Conservation (phyloP, 2,797 vertebrate species). For the Gephyroberyx darwinii region DNA sequence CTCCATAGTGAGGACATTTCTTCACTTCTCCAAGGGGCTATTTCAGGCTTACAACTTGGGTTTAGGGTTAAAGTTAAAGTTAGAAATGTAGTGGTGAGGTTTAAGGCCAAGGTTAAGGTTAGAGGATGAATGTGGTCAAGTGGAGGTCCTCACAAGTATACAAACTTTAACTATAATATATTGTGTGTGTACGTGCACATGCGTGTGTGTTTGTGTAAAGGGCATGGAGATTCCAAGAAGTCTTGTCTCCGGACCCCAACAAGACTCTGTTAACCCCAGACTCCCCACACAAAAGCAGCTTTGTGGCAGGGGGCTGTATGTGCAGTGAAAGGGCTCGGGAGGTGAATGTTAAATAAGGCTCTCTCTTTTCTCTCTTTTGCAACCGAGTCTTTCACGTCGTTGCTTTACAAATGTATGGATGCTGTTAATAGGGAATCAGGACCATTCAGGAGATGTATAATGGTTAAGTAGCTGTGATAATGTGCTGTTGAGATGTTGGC, state of each 20-base stretch:
- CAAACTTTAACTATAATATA: conserved; percentile 1
- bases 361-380: conserved; percentile 55
- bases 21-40: too few species aligned
- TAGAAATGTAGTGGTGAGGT: too few species aligned
- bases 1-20: too few species aligned
- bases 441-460: conserved; percentile 72
- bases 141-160: too few species aligned
- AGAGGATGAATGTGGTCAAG: too few species aligned
- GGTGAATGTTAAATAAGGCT: conserved; percentile 80
- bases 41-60: background rate
- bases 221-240: conserved; percentile 50
- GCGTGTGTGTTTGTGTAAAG: conserved; percentile 7
- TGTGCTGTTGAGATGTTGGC: conserved; percentile 70
- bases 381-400: conserved; percentile 72
- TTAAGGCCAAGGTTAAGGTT: too few species aligned
- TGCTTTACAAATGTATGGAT: conserved; percentile 73
- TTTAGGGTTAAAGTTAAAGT: too few species aligned
- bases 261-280: conserved; percentile 77
- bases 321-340: conserved; percentile 70
- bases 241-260: conserved; percentile 64
- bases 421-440: conserved; percentile 71
- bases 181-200: conserved; percentile 29
- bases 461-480: conserved; percentile 77
- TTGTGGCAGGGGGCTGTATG: conserved; percentile 72
- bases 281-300: conserved; percentile 77